Evolutionary conservation across 2,888 invertebrate genomes (phyloP), one percentile per base, ranked within the genome.

Genomic region (Scotopteryx bipunctaria): DNA sequence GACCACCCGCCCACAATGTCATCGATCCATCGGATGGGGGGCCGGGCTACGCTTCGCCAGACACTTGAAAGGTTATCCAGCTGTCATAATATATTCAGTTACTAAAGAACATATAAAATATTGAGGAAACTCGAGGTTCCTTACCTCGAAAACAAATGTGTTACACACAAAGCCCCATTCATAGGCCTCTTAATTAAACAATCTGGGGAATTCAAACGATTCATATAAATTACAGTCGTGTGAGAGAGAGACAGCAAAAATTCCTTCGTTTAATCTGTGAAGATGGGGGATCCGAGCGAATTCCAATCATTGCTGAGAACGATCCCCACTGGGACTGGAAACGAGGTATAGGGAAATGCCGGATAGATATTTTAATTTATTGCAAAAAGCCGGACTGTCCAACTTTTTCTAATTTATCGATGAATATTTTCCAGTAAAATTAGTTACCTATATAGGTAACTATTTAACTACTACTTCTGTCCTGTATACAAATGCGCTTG

Each of bases 291-390:
- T 61, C 54, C 45, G 58, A 45, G 51, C 63, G 56, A 57, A 72
- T 72, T 67, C 72, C 71, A 55, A 66, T 63, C 66, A 59, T 69
- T 53, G 60, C 63, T 57, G 44, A 19, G 56, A 56, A 32, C 49
- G 46, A 50, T 47, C 57, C 52, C 46, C 31, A 32, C 36, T 45
- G 17, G 23, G 15, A 16, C 21, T 43, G 38, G 38, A 42, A 31
- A 23, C 1, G 8, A 29, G n/a, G 1, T 11, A 2, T 13, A 1
- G n/a, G 1, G 14, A 42, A 36, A 31, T 33, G 38, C 2, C 42
- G 37, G 47, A 27, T 32, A 50, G 29, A 11, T 19, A 19, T n/a
- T 11, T 17, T 3, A 3, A 11, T 17, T 2, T 9, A 5, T 8
- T 13, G 1, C n/a, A 37, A 31, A 9, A 11, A 37, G 45, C 21